Evolutionary conservation across 2,888 invertebrate genomes (phyloP), one percentile per base, ranked within the genome.

Genomic region (Leptarthrus brevirostris): DNA sequence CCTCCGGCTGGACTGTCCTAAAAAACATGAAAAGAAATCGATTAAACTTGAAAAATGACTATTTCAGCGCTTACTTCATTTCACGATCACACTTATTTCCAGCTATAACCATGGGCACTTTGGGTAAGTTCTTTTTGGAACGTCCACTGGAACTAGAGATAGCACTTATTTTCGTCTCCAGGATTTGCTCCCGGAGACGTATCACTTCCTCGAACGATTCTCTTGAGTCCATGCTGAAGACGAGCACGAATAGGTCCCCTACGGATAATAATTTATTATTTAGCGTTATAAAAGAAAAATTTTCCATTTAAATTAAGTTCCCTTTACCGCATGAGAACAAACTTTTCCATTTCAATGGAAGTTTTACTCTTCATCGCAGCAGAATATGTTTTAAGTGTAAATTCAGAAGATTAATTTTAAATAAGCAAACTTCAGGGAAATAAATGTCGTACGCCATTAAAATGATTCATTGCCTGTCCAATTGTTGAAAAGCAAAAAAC

Each of bases 11-110:
- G 69, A 94, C 93, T 75, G 91, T 91, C 85, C 94, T 93, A 82
- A 6, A 78, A 77, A 10, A 12, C 5, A 16, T 20, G 10, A 53
- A 14, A 53, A 24, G 10, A 54, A 2, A 24, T 24, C 6, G 24
- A 26, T 12, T 24, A 54, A 12, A n/a, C 6, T 54, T n/a, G 2
- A 14, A 12, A n/a, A 4, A 44, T 12, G 4, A 44, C 8, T 53
- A 53, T 16, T 61, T 58, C 14, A 53, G 16, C 24, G 85, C 88
- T 84, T 82, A 93, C 93, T 90, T 91, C 80, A 91, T 88, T 58
- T 94, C 94, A 80, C 88, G 90, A 86, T 95, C 95, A 83, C 92
- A 91, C 86, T 95, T 95, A 83, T 95, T 95, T 70, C 94, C 95
- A 1, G 93, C 94, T 75, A 95, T 89, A 69, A 95, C 91, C 91